A percentile compares a stretch with the other conserved stretches of the same genome.
Conservation (phyloP, 1,140 invertebrate species). For the Mamestra configurata region DNA sequence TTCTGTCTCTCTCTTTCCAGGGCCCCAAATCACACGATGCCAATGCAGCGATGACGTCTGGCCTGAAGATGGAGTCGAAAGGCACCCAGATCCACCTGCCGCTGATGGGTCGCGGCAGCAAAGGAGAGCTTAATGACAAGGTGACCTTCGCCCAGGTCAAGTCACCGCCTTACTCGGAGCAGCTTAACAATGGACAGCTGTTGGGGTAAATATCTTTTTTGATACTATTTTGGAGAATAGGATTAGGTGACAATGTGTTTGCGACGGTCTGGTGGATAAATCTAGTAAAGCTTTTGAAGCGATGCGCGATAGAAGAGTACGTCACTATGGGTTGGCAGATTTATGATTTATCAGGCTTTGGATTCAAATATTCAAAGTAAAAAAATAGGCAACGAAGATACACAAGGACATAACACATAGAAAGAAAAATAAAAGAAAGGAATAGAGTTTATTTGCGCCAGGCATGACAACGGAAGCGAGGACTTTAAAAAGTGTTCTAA, state of each 20-base stretch:
- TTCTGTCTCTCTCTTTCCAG: conserved; percentile 62
- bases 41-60: conserved; percentile 79
- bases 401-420: no score
- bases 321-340: no score
- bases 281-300: no score
- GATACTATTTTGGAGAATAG: not conserved
- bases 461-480: no score
- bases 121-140: conserved; percentile 80
- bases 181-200: conserved; percentile 83
- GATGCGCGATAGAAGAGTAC: no score
- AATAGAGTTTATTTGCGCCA: no score
- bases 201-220: conserved; percentile 67
- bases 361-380: no score
- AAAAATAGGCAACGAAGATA: no score
- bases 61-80: conserved; percentile 83
- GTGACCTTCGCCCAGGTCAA: conserved; percentile 79
- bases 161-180: conserved; percentile 72
- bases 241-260: not conserved
- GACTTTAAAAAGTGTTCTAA: no score
- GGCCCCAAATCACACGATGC: conserved; percentile 72
- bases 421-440: no score
- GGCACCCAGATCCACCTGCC: conserved; percentile 84
- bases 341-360: no score
- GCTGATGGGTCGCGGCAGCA: conserved; percentile 79
- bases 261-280: no score